Base-by-base conservation (phyloP, 1,140 invertebrate species). In the Trypoxylus dichotomus region DNA sequence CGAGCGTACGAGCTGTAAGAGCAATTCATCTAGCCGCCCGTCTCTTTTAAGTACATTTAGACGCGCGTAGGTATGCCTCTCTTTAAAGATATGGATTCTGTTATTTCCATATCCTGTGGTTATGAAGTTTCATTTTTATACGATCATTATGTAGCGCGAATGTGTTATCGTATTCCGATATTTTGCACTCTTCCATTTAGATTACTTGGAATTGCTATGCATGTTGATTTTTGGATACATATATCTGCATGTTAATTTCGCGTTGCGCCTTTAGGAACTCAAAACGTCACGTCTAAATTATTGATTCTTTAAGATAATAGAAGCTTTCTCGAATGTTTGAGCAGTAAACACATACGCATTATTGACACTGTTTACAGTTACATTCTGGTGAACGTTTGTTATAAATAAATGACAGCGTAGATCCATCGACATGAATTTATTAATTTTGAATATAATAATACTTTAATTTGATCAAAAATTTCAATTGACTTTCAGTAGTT, bases 61-160 rank as follows among this genome's bases (percentile, higher is more conserved):
- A 21, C 5, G 21, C 3, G 60, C 19, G 21, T 63, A 63, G 21
- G 60, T 27, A 27, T 19, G 21, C 19, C 60, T 63, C 60, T 27
- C 19, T 63, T 24, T 63, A 63, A 63, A 13, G 60, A 63, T 19
- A 27, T 63, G 10, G 60, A 63, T 25, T 24, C 60, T 27, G 60
- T 63, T 63, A 63, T 63, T 63, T 63, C 60, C 60, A 63, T 63
- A 63, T 63, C 6, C 60, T 63, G 60, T 27, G 60, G 60, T 63
- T 63, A 63, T 27, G 25, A 63, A 27, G 19, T 19, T 63, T 63
- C 60, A 63, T 63, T 63, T 63, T 63, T 63, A 63, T 63, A 27
- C 19, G 60, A 63, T 63, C n/a, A 63, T 63, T 13, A 1, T 47
- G n/a, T 13, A 63, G 60, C 25, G 60, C 1, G 60, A 63, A 63